Evolutionary conservation across 2,888 invertebrate species (phyloP).

Genomic region (Acanthosepion esculentum): DNA sequence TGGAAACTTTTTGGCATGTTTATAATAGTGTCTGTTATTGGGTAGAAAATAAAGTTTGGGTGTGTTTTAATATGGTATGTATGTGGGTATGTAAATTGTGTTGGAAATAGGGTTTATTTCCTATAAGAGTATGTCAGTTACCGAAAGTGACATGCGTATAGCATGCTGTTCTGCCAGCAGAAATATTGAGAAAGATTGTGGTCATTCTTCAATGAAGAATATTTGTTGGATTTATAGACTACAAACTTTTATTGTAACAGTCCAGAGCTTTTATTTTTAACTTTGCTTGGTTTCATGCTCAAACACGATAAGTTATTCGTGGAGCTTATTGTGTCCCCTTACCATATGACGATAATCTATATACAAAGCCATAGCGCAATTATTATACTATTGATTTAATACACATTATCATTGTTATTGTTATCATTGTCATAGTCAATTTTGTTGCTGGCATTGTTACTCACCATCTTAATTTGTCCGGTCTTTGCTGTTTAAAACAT

Average conservation of each 20-base stretch:
- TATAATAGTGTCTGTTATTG: no score
- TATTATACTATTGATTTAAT: not conserved
- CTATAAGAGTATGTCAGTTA: not conserved
- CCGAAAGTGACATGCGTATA: not conserved
- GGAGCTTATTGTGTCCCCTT: not conserved
- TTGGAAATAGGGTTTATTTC: not conserved
- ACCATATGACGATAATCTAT: no score
- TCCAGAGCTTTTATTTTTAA: not conserved
- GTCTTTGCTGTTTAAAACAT: constrained; percentile 33
- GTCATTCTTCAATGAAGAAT: no score
- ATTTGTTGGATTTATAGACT: not conserved
- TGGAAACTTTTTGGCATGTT: no score
- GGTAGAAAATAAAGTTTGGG: no score
- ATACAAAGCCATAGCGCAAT: not conserved
- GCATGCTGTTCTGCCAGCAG: not conserved
- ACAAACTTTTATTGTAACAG: not conserved
- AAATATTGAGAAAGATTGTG: not conserved
- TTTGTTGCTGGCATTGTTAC: not conserved
- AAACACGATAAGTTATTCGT: not conserved
- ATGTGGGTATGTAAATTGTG: not conserved
- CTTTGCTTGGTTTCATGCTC: not conserved
- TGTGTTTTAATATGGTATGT: no score
- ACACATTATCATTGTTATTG: not conserved
- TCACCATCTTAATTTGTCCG: not conserved
- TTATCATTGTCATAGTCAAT: not conserved